Evolutionary conservation across 2,888 invertebrate genomes (phyloP).

Genomic region (Antitype chi): DNA sequence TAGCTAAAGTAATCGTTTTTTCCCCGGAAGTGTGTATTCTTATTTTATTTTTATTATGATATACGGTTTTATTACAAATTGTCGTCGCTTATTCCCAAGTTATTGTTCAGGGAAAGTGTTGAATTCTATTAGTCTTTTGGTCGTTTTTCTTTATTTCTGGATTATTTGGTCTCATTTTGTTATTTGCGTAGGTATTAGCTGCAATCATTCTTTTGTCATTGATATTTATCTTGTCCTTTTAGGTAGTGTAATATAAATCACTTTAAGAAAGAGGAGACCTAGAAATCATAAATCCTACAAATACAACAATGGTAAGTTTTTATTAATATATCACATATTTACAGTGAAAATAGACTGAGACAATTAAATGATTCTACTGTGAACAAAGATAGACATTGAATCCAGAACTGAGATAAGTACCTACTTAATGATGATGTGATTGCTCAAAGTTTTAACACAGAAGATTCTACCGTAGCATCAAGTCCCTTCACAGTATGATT

Average conservation of each 20-base stretch:
- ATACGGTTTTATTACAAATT: constrained; percentile 62
- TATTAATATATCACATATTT: not conserved
- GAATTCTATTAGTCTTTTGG: constrained; percentile 38
- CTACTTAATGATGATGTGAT: not conserved
- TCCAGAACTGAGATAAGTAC: not conserved
- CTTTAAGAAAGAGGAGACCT: not conserved
- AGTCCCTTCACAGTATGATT: constrained; percentile 31
- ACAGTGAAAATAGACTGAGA: not conserved
- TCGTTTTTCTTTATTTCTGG: constrained; percentile 22
- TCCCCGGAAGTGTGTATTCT: constrained; percentile 55
- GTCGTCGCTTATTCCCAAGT: constrained; percentile 48
- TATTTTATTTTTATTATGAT: constrained; percentile 64
- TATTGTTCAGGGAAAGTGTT: constrained; percentile 45
- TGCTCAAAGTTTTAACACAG: constrained; percentile 7
- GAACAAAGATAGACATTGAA: not conserved
- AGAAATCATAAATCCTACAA: not conserved
- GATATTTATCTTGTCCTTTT: not conserved
- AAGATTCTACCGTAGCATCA: constrained; percentile 5
- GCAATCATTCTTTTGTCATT: not conserved
- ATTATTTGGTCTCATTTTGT: constrained; percentile 4
- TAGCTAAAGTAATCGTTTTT: constrained; percentile 61
- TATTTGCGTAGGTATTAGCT: not conserved
- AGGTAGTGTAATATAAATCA: too few species aligned
- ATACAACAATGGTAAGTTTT: not conserved
- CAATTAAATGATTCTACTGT: not conserved